These are phyloP conservation scores for Zaprionus davidi DNA, from an alignment of 1,140 invertebrate species.

Conservation along the genomic window DNA sequence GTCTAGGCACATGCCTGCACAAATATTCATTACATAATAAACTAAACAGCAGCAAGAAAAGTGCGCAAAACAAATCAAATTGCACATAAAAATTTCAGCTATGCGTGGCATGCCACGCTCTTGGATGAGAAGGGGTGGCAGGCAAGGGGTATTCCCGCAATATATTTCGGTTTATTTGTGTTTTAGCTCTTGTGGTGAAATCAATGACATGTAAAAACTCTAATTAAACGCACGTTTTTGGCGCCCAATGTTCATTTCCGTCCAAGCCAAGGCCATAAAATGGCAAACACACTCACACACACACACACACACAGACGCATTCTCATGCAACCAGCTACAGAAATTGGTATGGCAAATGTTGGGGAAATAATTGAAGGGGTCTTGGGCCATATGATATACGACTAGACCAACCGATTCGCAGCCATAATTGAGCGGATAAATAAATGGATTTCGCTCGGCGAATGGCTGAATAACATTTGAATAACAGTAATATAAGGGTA, in stretches of 20 bases:
- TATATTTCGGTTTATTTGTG: slow-evolving; percentile 36
- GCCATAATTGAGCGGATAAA: slow-evolving; percentile 30
- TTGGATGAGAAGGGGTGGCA: neutral
- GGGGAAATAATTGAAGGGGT: slow-evolving; percentile 39
- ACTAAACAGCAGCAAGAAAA: slow-evolving; percentile 59
- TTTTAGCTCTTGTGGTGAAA: slow-evolving; percentile 54
- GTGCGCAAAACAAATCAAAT: slow-evolving; percentile 57
- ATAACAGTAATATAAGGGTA: slow-evolving; percentile 16
- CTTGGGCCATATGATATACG: slow-evolving; percentile 38
- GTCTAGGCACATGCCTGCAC: slow-evolving; percentile 37
- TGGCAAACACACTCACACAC: slow-evolving; percentile 14
- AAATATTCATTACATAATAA: slow-evolving; percentile 82
- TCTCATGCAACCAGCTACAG: neutral
- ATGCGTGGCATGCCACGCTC: slow-evolving; percentile 39
- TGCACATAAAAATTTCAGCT: slow-evolving; percentile 50
- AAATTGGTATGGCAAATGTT: slow-evolving; percentile 41
- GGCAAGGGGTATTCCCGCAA: slow-evolving; percentile 8
- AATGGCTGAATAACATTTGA: slow-evolving; percentile 15
- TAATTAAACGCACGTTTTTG: slow-evolving; percentile 78
- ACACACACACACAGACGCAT: slow-evolving; percentile 3
- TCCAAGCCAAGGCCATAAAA: slow-evolving; percentile 54
- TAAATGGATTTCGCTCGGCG: neutral
- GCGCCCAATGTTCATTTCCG: slow-evolving; percentile 34
- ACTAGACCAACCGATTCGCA: slow-evolving; percentile 10
- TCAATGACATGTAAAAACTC: slow-evolving; percentile 79